Evolutionary conservation across 2,888 invertebrate species (phyloP), one percentile per base, ranked within the genome.

Genomic region (Coelinius sp.): DNA sequence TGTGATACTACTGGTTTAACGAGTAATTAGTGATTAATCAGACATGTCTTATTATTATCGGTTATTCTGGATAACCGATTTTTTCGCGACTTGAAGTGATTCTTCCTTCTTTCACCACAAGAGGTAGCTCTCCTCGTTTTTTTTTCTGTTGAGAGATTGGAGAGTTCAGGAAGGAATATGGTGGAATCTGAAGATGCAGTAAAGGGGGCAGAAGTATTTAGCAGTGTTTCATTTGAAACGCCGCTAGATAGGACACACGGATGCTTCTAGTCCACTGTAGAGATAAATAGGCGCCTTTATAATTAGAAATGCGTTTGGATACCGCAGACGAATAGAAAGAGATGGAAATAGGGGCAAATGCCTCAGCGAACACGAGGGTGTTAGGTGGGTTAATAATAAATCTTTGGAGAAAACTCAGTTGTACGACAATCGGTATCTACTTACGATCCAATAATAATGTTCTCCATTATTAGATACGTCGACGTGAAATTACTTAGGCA

Each of bases 291-390:
- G 74, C 73, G 75, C 71, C 68, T 70, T 68, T 75, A 77, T 75
- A 73, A 75, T 77, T 74, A 75, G 75, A 73, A 70, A 70, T 68
- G 65, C 70, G 35, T 70, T 73, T 69, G 59, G 66, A 71, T 65
- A 64, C 70, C 41, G 64, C 70, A 70, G 64, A 70, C 70, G 70
- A 70, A 59, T 56, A 35, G 59, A 70, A 53, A 65, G 53, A 46
- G 46, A 59, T 41, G 46, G 64, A 38, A 38, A 49, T 41, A 52
- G 53, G 49, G 49, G 65, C 52, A 52, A 70, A 70, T 70, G 53
- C 64, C 52, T 70, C 70, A 38, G n/a, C 17, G 70, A 64, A 56
- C 53, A 64, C 64, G 53, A 70, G 65, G 52, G 53, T 65, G 70
- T 64, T 53, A 25, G 53, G 31, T 25, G 64, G 44, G 70, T 65